Percentiles rank a stretch among this genome's conserved stretches.
phyloP scores from a whole-genome alignment of 2,888 invertebrate genomes.

The Encarsia formosa region DNA sequence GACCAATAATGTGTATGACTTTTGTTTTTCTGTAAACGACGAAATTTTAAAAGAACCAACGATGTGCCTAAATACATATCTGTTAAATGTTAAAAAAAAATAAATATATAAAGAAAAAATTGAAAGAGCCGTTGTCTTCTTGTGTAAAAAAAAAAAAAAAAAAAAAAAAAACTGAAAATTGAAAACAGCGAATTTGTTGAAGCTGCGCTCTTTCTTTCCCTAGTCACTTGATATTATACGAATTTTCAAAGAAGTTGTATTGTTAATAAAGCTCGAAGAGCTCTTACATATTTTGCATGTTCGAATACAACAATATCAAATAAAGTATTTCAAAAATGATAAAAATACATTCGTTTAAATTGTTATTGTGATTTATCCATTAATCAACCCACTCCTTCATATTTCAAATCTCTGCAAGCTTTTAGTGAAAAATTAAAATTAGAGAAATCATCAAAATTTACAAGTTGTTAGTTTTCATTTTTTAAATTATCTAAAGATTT shows the following conservation, averaged over 20 bases:
- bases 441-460: too few species aligned
- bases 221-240: constrained; percentile 48
- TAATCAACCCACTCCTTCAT: too few species aligned
- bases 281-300: constrained; percentile 33
- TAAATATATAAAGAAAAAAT: constrained; percentile 26
- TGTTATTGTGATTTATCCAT: too few species aligned
- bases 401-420: too few species aligned
- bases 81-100: constrained; percentile 31
- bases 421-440: too few species aligned
- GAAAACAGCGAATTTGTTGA: constrained; percentile 34
- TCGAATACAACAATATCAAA: constrained; percentile 45
- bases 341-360: too few species aligned
- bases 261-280: constrained; percentile 38
- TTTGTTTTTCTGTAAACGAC: too few species aligned
- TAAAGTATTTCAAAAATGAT: constrained; percentile 44
- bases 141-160: too few species aligned
- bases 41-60: constrained; percentile 34
- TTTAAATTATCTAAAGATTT: too few species aligned
- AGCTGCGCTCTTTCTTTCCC: constrained; percentile 44
- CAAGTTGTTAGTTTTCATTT: too few species aligned
- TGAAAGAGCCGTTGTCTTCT: constrained; percentile 25
- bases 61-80: constrained; percentile 43
- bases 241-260: constrained; percentile 34
- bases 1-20: too few species aligned
- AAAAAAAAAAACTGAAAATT: too few species aligned